Base-by-base conservation (phyloP, 1,140 invertebrate genomes). In the Drosophila ambigua region DNA sequence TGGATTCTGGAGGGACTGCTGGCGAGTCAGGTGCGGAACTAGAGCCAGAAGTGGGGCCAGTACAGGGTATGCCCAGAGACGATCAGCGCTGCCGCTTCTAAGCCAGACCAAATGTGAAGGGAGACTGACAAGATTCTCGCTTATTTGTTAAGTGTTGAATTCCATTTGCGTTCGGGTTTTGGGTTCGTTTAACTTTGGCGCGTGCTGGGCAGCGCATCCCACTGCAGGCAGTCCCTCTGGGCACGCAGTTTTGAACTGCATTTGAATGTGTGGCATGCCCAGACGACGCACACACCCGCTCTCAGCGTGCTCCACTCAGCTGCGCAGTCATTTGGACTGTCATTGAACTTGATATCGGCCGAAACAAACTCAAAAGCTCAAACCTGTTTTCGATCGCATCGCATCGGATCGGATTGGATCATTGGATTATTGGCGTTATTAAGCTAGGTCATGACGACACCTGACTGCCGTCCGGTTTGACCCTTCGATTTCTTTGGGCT, bases 401-500 rank as follows among this genome's bases (percentile, higher is more conserved):
- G 20, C 1, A 20, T 45, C 11, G 5, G 5, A 13, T 15, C 15
- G 45, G 41, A 28, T 31, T 41, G 15, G 31, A 15, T 20, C 20
- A 20, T 53, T 13, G 44, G n/a, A 13, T 39, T 11, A 11, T 13
- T 39, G 23, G 58, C 58, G 43, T 75, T 76, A 76, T 76, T 76
- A 76, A 76, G 73, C 72, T 76, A 76, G 73, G 73, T 76, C 73
- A 76, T 76, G 73, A 76, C 63, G 64, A 54, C 20, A n/a, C 23
- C 31, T n/a, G 7, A 15, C 31, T 35, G 31, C 9, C 11, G 2
- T 8, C 35, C n/a, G 46, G 28, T 48, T 13, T 35, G 49, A 66
- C 24, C 28, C n/a, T 24, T 54, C 9, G 35, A 54, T 63, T 53
- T 26, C 49, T 41, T 50, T 50, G 15, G 46, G 71, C 72, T 83